phyloP scores from a whole-genome alignment of 2,888 invertebrate species.

The Tipula unca region DNA sequence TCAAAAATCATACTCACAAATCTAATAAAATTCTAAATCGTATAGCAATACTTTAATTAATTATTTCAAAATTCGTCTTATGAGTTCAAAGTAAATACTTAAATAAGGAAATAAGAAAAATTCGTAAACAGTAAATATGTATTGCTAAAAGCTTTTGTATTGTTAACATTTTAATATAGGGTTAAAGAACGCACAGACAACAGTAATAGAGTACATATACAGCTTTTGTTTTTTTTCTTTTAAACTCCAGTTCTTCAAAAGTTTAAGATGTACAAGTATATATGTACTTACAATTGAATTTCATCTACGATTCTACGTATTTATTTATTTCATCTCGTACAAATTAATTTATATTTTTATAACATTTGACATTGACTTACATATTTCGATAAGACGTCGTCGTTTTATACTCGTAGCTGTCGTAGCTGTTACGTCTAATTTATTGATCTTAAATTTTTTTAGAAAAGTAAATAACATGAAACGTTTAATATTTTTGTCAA shows the following conservation, averaged over 20 bases:
- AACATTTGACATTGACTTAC: background rate
- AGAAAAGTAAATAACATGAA: background rate
- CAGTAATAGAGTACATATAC: too few relatives aligned
- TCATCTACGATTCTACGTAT: background rate
- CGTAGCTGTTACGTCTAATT: background rate
- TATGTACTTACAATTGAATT: background rate
- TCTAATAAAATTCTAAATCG: conserved; percentile 8
- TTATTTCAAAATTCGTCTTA: background rate
- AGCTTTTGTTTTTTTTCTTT: background rate
- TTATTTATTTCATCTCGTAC: background rate
- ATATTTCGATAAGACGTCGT: background rate
- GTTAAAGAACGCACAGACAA: background rate
- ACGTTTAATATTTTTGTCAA: background rate
- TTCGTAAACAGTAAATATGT: background rate
- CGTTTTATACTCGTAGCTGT: background rate
- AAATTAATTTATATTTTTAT: background rate
- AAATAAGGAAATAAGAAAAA: background rate
- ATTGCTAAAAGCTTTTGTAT: background rate
- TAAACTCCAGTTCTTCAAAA: background rate
- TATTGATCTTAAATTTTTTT: background rate
- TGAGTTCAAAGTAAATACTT: background rate
- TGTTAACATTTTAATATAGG: background rate
- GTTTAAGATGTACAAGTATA: background rate
- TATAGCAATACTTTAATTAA: background rate
- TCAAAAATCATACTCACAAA: background rate